phyloP scores from a whole-genome alignment of 2,113 vertebrate genomes.

The Sceloporus tristichus region DNA sequence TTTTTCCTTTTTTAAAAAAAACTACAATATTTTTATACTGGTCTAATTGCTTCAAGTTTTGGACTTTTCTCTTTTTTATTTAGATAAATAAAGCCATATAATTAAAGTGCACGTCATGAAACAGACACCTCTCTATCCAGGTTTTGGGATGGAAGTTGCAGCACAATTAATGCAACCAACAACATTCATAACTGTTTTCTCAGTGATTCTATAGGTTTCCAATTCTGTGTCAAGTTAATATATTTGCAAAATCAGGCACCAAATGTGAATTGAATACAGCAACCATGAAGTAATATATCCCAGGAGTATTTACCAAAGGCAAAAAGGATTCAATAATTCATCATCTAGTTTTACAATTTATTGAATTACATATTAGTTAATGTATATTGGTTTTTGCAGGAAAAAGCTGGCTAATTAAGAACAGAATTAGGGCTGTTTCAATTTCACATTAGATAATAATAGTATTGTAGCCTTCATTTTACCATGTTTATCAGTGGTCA shows the following conservation, averaged over 20 bases:
- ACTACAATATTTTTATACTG: background rate
- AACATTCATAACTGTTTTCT: background rate
- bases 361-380: conserved; percentile 26
- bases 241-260: background rate
- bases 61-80: background rate
- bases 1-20: background rate
- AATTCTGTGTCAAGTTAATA: background rate
- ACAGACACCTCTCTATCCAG: background rate
- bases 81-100: background rate
- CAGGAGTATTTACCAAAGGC: conserved; percentile 13
- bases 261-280: background rate
- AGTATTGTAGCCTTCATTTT: conserved; percentile 18
- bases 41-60: background rate
- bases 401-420: conserved; percentile 25
- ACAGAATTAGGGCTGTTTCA: conserved; percentile 6
- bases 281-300: background rate
- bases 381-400: background rate
- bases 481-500: background rate
- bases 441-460: conserved; percentile 29
- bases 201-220: background rate
- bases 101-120: background rate
- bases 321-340: conserved; percentile 10
- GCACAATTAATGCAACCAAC: background rate
- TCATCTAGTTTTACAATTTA: background rate
- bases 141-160: background rate